A percentile compares a stretch with the other conserved stretches of the same genome.
These are phyloP conservation scores for Acrobasis suavella DNA, from an alignment of 2,888 invertebrate species.

Conservation along the genomic window DNA sequence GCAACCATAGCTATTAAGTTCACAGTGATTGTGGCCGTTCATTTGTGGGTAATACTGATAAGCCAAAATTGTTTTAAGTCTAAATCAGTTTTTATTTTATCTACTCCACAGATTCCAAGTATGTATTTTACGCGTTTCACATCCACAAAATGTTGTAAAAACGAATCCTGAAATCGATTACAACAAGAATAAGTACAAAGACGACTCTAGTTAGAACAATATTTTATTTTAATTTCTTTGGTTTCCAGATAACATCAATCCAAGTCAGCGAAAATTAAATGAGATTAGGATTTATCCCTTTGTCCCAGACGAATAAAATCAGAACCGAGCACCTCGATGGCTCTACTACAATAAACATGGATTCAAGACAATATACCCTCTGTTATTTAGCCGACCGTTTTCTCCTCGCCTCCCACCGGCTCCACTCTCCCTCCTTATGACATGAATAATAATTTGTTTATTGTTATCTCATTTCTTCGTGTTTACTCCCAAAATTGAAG, in stretches of 20 bases:
- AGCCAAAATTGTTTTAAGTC: background rate
- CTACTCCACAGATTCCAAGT: background rate
- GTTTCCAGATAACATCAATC: background rate
- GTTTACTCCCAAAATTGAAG: conserved; percentile 44
- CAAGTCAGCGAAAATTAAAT: background rate
- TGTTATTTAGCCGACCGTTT: conserved; percentile 53
- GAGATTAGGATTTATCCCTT: conserved; percentile 14
- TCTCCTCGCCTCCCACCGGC: conserved; percentile 44
- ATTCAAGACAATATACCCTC: conserved; percentile 47
- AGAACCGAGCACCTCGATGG: conserved; percentile 1
- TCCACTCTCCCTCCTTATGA: conserved; percentile 43
- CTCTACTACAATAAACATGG: conserved; percentile 23
- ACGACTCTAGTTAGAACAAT: no score
- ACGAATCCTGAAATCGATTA: no score
- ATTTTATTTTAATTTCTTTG: background rate
- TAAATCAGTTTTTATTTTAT: background rate
- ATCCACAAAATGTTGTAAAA: no score
- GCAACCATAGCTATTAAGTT: conserved; percentile 36
- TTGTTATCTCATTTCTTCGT: conserved; percentile 57
- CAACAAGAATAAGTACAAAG: no score
- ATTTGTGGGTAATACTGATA: conserved; percentile 31
- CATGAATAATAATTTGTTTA: conserved; percentile 67
- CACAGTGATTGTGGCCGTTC: conserved; percentile 37
- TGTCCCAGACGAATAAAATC: conserved; percentile 17
- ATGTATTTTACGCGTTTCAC: background rate